phyloP scores from a whole-genome alignment of 2,888 invertebrate species.

The Mythimna impura region DNA sequence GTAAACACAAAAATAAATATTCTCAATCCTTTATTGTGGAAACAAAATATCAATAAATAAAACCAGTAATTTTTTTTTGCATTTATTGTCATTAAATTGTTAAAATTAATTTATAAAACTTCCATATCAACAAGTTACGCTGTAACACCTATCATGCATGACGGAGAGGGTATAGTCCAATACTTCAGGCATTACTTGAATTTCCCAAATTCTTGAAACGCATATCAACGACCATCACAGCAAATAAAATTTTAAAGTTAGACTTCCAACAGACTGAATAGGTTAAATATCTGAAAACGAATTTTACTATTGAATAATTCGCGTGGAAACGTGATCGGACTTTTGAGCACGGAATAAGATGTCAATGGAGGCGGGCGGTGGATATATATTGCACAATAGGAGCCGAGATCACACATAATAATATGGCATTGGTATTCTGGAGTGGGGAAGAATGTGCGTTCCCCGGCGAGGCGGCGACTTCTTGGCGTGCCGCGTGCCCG shows the following conservation, averaged over 20 bases:
- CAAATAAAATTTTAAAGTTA: conserved; percentile 45
- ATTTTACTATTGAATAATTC: conserved; percentile 68
- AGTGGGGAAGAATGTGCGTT: conserved; percentile 86
- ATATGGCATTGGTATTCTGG: conserved; percentile 88
- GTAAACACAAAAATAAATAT: background rate
- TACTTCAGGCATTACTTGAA: conserved; percentile 14
- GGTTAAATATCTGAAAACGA: conserved; percentile 60
- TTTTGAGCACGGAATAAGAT: conserved; percentile 79
- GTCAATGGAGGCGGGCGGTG: conserved; percentile 76
- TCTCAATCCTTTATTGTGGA: no score
- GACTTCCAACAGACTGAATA: conserved; percentile 51
- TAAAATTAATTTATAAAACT: background rate
- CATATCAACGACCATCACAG: conserved; percentile 26
- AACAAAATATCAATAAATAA: background rate
- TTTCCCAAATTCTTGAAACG: conserved; percentile 19
- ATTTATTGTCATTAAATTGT: background rate
- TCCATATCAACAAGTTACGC: conserved; percentile 16
- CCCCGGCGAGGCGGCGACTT: conserved; percentile 80
- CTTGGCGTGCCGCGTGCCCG: conserved; percentile 80
- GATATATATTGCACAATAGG: conserved; percentile 83
- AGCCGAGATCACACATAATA: conserved; percentile 88
- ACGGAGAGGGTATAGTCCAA: background rate
- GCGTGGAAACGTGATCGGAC: conserved; percentile 78
- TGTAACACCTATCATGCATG: conserved; percentile 37
- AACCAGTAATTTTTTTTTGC: background rate